These are phyloP conservation scores for Noctua pronuba DNA, from an alignment of 2,888 invertebrate genomes.

Conservation along the genomic window DNA sequence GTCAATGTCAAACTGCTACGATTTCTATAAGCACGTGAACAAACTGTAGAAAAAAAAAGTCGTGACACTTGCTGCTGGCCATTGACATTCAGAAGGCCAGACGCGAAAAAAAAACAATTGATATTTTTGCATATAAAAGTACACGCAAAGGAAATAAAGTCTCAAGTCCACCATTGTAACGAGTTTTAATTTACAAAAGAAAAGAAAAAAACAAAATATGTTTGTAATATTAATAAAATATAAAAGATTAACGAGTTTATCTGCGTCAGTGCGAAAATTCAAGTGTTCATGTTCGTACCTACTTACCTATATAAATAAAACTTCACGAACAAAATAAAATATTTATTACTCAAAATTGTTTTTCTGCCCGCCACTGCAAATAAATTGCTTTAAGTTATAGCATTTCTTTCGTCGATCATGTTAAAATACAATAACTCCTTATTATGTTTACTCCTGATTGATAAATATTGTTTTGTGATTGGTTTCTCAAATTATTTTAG, in stretches of 20 bases:
- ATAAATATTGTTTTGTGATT: slow-evolving; percentile 5
- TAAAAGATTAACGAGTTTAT: slow-evolving; percentile 15
- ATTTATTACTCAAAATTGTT: neutral
- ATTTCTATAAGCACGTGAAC: neutral
- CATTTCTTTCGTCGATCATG: slow-evolving; percentile 14
- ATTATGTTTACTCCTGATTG: neutral
- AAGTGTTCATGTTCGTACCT: neutral
- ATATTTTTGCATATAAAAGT: neutral
- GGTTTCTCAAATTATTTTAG: neutral
- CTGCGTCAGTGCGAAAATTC: slow-evolving; percentile 21
- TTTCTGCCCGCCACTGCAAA: neutral
- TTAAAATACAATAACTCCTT: slow-evolving; percentile 3
- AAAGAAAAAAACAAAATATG: neutral
- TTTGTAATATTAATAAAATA: neutral
- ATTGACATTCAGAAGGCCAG: neutral
- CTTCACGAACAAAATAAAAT: neutral
- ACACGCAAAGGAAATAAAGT: slow-evolving; percentile 13
- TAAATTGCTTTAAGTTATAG: neutral
- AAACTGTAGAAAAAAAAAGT: neutral
- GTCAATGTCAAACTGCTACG: neutral
- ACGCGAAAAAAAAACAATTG: neutral
- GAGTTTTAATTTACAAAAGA: slow-evolving; percentile 4
- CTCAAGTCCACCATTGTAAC: slow-evolving; percentile 8
- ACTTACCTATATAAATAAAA: neutral
- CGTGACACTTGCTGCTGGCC: neutral